Conservation (phyloP, 1,140 invertebrate genomes). For the Yoshiicerus persimilis region DNA sequence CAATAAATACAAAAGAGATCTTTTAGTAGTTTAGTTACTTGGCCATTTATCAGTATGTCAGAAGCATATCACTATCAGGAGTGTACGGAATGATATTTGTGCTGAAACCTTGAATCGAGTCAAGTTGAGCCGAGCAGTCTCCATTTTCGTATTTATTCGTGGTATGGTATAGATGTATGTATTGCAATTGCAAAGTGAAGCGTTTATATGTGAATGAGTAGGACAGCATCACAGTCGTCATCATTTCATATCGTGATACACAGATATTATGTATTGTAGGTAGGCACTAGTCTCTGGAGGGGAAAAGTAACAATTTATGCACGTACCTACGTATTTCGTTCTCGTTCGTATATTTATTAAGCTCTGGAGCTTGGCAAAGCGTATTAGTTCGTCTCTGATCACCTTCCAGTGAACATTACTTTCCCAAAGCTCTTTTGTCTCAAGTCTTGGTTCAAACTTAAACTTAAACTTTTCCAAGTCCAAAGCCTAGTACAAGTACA, state of each 20-base stretch:
- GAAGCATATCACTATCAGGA: neutral
- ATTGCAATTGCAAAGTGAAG: neutral
- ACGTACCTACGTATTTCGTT: neutral
- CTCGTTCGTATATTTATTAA: neutral
- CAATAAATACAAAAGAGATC: neutral
- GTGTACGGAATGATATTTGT: conserved; percentile 8
- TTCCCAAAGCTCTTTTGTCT: neutral
- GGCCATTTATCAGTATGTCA: neutral
- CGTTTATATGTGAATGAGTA: neutral
- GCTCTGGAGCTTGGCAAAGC: neutral
- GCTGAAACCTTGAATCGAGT: conserved; percentile 11
- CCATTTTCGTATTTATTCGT: neutral
- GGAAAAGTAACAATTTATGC: neutral
- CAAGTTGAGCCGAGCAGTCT: conserved; percentile 20
- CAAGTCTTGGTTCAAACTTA: neutral
- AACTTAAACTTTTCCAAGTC: no score
- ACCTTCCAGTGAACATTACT: neutral
- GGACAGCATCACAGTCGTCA: neutral
- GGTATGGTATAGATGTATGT: neutral
- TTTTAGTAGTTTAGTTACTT: neutral
- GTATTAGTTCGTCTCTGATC: neutral
- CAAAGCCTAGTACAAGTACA: no score
- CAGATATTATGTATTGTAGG: neutral
- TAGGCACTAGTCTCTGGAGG: neutral
- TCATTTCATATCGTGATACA: neutral